Percentiles rank a stretch among this genome's conserved stretches.
Evolutionary conservation across 2,888 invertebrate species (phyloP).

Genomic region (Atethmia centrago): DNA sequence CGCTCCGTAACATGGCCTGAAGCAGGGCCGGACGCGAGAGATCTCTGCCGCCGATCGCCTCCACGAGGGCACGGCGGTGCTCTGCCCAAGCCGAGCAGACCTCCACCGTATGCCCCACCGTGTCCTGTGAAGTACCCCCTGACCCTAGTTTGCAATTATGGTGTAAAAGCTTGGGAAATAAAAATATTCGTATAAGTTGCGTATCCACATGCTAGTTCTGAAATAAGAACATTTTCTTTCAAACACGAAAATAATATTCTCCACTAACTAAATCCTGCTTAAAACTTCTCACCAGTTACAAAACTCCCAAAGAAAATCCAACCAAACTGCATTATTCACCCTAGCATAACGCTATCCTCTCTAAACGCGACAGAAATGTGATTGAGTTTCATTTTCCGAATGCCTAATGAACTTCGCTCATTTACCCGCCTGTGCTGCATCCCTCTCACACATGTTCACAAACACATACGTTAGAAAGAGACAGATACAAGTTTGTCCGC

Average conservation of each 20-base stretch:
- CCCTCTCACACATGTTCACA: constrained; percentile 54
- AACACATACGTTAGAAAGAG: constrained; percentile 60
- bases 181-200: neutral
- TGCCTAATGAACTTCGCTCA: constrained; percentile 84
- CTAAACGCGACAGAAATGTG: constrained; percentile 79
- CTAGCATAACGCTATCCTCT: constrained; percentile 70
- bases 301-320: constrained; percentile 40
- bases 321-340: constrained; percentile 63
- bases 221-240: neutral
- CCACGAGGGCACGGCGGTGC: too few species aligned
- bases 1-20: too few species aligned
- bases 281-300: constrained; percentile 28
- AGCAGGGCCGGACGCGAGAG: too few species aligned
- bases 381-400: constrained; percentile 87
- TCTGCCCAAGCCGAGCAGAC: too few species aligned
- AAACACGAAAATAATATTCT: constrained; percentile 12
- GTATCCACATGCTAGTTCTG: neutral
- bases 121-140: neutral
- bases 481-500: constrained; percentile 42
- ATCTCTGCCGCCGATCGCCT: too few species aligned
- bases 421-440: constrained; percentile 67
- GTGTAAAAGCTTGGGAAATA: neutral
- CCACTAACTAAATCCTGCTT: constrained; percentile 5
- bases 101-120: too few species aligned
- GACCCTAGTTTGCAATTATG: neutral